Base-by-base conservation (phyloP, 2,113 vertebrate species). In the Pica pica region DNA sequence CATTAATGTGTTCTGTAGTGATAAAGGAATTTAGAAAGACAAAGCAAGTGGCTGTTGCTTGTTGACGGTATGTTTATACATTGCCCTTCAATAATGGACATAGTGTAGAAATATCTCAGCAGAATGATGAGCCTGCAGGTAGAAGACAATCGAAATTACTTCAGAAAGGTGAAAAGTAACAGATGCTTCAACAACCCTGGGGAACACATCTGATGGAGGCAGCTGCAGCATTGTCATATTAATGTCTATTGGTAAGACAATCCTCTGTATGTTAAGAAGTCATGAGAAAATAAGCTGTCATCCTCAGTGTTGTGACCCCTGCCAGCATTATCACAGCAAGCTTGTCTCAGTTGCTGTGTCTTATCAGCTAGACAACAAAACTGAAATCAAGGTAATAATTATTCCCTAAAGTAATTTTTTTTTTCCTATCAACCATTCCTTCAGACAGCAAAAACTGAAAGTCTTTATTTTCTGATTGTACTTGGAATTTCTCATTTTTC, bases 231-330 rank as follows among this genome's bases (percentile, higher is more conserved):
- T 26, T 83, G 87, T 61, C 16, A 2, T 49, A 53, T 69, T 89
- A 74, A 80, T 74, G 71, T 49, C 52, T 95, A 7, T 89, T 74
- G 55, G n/a, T 26, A n/a, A 82, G 80, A 75, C 49, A 74, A 55
- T 24, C 56, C 39, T 84, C 52, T 71, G 42, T 55, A 30, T 59
- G 46, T 83, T 87, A 81, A 67, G 75, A 83, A 84, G 35, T 31
- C 53, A 73, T n/a, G 70, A 83, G 88, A 83, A 92, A 93, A 88
- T 56, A 80, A 93, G 76, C 52, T 87, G 76, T 92, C 74, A 71
- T 79, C 39, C 35, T 85, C 31, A 86, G 52, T 47, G 37, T 31
- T 94, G 63, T 82, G 93, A 94, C 67, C 59, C 59, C 55, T 91
- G 53, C 49, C 35, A 37, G 44, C n/a, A 64, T 69, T 79, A 92